Conservation (phyloP, 2,797 vertebrate genomes). For the Rhadinocentrus ornatus region DNA sequence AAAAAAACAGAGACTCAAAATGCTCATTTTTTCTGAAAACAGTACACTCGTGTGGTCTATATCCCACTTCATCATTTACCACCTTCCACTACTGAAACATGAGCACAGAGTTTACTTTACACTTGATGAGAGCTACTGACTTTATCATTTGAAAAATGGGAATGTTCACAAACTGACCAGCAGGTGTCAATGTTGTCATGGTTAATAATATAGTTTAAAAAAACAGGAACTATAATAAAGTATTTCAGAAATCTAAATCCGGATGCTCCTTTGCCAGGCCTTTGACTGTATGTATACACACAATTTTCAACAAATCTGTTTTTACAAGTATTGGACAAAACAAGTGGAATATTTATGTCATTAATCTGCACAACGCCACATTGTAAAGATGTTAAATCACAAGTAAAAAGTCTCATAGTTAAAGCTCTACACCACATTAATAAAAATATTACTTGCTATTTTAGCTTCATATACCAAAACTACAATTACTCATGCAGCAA, state of each 20-base stretch:
- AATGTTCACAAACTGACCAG: constrained; percentile 35
- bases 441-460: background rate
- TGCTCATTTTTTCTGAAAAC: constrained; percentile 23
- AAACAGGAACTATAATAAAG: too few relatives aligned
- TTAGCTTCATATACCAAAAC: background rate
- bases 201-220: background rate
- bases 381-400: background rate
- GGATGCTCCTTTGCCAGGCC: background rate
- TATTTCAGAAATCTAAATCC: background rate
- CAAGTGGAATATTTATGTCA: background rate
- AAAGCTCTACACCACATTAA: background rate
- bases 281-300: background rate
- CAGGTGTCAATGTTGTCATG: constrained; percentile 56
- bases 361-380: background rate
- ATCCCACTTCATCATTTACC: background rate
- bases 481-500: background rate
- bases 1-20: constrained; percentile 46
- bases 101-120: background rate
- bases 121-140: background rate
- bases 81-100: constrained; percentile 4
- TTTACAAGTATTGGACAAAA: background rate
- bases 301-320: background rate
- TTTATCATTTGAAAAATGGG: background rate
- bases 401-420: background rate
- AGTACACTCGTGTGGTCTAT: background rate